Base-by-base conservation (phyloP, 30 jellyfish, hydroid and myxozoan species). In the Turritopsis rubra region DNA sequence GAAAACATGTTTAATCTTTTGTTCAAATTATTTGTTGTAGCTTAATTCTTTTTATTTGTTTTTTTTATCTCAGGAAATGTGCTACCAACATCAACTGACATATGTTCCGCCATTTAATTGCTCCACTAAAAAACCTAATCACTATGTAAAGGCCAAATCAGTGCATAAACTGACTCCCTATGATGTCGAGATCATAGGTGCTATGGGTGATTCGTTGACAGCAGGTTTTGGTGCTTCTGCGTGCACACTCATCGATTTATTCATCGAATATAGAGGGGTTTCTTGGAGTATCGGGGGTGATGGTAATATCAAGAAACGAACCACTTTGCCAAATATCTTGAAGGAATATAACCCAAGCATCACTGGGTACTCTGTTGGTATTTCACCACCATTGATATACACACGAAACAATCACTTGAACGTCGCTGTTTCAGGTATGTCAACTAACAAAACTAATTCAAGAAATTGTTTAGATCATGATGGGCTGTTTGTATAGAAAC, bases 281-380 rank as follows among this genome's bases (percentile, higher is more conserved):
- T 85, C 97, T 28, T 90, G 97, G 97, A 85, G 95, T 87, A 86
- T 90, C 22, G 97, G 97, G 1, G 97, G 97, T 7, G 97, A 90
- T 60, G 72, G 83, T 8, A 20, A 89, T 28, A 71, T 90, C 19
- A 28, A 71, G 18, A 72, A 75, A n/a, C 91, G 75, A 24, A 84
- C 83, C 52, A 90, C 97, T 16, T 71, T 90, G 74, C 97, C 97
- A 66, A 90, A 90, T 54, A 82, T 90, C 29, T 26, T 90, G n/a
- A 86, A 83, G 74, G 89, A 90, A 74, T 90, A 90, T 72, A 87
- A 90, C 75, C 20, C 87, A 31, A 78, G 83, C 31, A 81, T 86
- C 66, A 79, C 66, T 8, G 97, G 97, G 9, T 90, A 80, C 81
- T 81, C 97, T 19, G 86, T 77, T 52, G 86, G 86, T 41, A 80